Base-by-base conservation (phyloP, 2,797 vertebrate genomes). In the Tapirus indicus region DNA sequence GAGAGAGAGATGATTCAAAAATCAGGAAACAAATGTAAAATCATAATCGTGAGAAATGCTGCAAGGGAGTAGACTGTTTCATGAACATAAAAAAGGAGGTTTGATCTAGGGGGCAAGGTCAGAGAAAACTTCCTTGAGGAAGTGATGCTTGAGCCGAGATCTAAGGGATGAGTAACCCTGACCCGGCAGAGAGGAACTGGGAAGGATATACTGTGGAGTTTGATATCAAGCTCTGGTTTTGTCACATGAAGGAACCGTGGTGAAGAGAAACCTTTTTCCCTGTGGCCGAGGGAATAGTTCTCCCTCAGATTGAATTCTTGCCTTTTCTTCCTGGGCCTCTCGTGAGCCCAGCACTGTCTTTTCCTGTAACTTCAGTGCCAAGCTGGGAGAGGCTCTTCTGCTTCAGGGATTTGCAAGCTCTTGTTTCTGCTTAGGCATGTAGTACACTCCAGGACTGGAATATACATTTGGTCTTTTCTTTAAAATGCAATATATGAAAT, bases 81-180 rank as follows among this genome's bases (percentile, higher is more conserved):
- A 7, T 38, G 72, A 60, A 93, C 78, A 71, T 66, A 85, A 91
- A 78, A 58, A 72, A 72, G 74, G 79, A 92, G 56, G 47, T 78
- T 21, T 93, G 91, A 91, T 91, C 93, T 85, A 6, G 72, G 6
- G 20, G 71, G 16, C 82, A 16, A 93, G 97, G 97, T 96, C 95
- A 95, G 84, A 29, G 88, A 91, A 71, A 32, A 80, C 91, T 97
- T 97, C 98, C 98, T 95, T 11, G 44, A 92, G 96, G 97, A 98
- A 98, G 90, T 49, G 41, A 69, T 78, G 89, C 38, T 92, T 88
- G 64, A 89, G 47, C 83, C 35, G 35, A 98, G 86, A 91, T 97
- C 94, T 95, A 41, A 96, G 64, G 78, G n/a, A 23, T 84, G 88
- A 66, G 21, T 38, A 93, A 83, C 86, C 64, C 82, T 32, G 88